Conservation (phyloP, 2,888 invertebrate species). For the Eilema caniola region DNA sequence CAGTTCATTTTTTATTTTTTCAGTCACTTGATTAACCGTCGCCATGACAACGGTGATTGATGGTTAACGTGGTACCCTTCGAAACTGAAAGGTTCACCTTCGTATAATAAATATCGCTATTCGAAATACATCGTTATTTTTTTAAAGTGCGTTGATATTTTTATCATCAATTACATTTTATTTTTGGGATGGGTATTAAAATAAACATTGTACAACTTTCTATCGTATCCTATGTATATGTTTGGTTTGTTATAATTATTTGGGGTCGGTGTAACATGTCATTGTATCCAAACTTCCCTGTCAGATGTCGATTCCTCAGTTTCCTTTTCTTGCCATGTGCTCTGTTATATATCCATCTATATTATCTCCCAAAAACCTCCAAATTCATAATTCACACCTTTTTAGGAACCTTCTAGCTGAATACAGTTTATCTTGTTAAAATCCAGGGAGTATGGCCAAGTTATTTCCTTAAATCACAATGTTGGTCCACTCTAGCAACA, state of each 20-base stretch:
- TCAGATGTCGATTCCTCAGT: too few relatives aligned
- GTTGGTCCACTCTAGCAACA: background rate
- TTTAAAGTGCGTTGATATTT: too few relatives aligned
- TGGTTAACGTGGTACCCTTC: background rate
- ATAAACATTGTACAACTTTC: too few relatives aligned
- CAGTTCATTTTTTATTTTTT: background rate
- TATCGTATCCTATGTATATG: too few relatives aligned
- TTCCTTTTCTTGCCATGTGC: too few relatives aligned
- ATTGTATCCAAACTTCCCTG: too few relatives aligned
- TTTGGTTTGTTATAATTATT: too few relatives aligned
- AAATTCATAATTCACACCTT: background rate
- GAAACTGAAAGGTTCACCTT: background rate
- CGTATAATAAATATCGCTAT: background rate
- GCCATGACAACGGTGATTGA: conserved; percentile 1
- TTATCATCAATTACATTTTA: background rate
- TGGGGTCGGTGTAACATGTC: too few relatives aligned
- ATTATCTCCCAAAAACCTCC: too few relatives aligned
- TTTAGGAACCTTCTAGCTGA: background rate
- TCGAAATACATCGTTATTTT: background rate
- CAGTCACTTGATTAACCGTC: background rate
- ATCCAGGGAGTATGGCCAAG: background rate
- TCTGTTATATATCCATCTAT: too few relatives aligned
- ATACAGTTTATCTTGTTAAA: too few relatives aligned
- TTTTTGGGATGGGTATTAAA: too few relatives aligned
- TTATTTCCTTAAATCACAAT: background rate